phyloP scores from a whole-genome alignment of 1,140 invertebrate species.

The Spodoptera litura region DNA sequence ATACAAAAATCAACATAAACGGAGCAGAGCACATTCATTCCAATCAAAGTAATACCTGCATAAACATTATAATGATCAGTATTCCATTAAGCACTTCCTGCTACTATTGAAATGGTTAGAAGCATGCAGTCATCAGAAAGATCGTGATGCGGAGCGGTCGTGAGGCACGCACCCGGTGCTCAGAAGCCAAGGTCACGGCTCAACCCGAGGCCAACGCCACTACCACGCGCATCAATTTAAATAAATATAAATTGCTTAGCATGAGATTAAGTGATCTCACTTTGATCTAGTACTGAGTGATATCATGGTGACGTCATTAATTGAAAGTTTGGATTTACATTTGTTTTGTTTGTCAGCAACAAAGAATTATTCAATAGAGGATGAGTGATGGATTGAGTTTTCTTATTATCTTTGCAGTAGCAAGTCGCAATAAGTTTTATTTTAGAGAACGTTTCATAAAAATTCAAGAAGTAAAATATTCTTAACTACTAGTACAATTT shows the following conservation, averaged over 20 bases:
- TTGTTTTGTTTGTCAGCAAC: too few relatives aligned
- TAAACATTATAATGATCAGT: conserved; percentile 1
- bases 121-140: conserved; percentile 13
- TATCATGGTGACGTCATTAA: conserved; percentile 10
- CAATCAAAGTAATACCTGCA: neutral
- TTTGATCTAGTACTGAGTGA: neutral
- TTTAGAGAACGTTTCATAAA: too few relatives aligned
- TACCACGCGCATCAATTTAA: conserved; percentile 19
- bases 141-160: conserved; percentile 39
- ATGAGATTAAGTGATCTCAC: conserved; percentile 14
- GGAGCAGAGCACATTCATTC: neutral
- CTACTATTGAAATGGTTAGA: conserved; percentile 11
- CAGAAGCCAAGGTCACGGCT: conserved; percentile 47
- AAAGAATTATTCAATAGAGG: too few relatives aligned
- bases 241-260: conserved; percentile 12
- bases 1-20: too few relatives aligned
- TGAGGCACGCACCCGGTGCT: conserved; percentile 41
- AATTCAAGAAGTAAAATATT: too few relatives aligned
- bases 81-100: conserved; percentile 42
- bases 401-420: too few relatives aligned
- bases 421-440: too few relatives aligned
- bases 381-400: too few relatives aligned
- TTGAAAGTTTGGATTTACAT: too few relatives aligned
- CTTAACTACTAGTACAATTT: too few relatives aligned
- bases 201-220: conserved; percentile 25